Evolutionary conservation across 2,113 vertebrate species (phyloP).

Genomic region (Aythya baeri): DNA sequence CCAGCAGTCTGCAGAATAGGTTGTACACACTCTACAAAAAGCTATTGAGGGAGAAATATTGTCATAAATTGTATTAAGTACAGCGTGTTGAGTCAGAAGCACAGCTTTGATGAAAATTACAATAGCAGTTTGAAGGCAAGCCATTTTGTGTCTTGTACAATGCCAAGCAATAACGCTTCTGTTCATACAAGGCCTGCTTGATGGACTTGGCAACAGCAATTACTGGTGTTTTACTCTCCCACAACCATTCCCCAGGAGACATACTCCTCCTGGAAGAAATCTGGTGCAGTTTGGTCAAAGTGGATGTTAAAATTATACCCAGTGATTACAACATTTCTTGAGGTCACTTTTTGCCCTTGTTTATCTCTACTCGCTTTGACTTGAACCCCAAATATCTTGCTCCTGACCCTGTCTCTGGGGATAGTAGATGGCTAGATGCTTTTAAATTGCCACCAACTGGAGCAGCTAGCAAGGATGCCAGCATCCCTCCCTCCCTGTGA

Average conservation of each 20-base stretch:
- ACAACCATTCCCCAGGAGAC: neutral
- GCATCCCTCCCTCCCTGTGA: neutral
- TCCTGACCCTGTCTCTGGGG: neutral
- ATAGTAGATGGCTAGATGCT: fast-evolving
- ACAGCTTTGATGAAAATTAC: neutral
- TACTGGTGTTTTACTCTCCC: neutral
- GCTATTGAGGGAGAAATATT: constrained; percentile 58
- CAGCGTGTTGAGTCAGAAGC: constrained; percentile 10
- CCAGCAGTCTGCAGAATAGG: constrained; percentile 60
- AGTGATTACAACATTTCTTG: neutral
- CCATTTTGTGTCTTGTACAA: neutral
- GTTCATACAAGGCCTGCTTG: neutral
- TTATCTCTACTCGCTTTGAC: neutral
- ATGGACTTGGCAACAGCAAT: neutral
- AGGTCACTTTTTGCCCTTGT: neutral
- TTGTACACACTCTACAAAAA: constrained; percentile 39
- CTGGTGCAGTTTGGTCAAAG: neutral
- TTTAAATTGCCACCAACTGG: neutral
- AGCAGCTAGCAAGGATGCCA: neutral
- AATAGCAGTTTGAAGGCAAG: neutral
- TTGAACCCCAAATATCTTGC: neutral
- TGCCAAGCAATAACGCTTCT: neutral
- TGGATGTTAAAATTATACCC: neutral
- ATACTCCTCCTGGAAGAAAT: neutral
- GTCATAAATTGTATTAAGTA: constrained; percentile 53